Evolutionary conservation across 2,888 invertebrate species (phyloP).

Genomic region (Macrophya alboannulata): DNA sequence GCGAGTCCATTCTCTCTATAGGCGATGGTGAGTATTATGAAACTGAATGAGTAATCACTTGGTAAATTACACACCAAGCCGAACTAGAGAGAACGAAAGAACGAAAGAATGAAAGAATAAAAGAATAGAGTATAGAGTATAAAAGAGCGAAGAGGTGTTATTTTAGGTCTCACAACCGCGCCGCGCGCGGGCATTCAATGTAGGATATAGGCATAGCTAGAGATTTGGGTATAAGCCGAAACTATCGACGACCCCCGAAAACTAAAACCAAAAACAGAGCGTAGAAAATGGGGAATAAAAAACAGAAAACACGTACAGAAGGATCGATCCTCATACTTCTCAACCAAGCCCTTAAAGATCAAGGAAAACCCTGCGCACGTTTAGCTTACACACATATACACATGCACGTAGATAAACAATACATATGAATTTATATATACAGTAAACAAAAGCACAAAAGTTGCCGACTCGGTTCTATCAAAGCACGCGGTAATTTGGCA

Average conservation of each 20-base stretch:
- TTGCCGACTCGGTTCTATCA: constrained; percentile 34
- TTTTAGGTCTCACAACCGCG: constrained; percentile 37
- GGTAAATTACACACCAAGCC: constrained; percentile 51
- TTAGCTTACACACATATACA: neutral
- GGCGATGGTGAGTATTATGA: constrained; percentile 39
- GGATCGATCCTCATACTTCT: neutral
- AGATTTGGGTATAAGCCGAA: neutral
- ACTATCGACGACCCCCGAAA: constrained; percentile 14
- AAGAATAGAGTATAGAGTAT: constrained; percentile 12
- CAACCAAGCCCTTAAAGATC: constrained; percentile 16
- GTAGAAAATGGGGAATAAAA: constrained; percentile 10
- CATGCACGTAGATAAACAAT: neutral
- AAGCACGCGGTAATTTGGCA: constrained; percentile 46
- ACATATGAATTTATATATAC: neutral
- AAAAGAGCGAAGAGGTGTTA: constrained; percentile 51
- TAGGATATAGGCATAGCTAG: neutral
- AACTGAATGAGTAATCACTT: constrained; percentile 55
- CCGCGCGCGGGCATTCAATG: neutral
- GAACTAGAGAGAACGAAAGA: constrained; percentile 32
- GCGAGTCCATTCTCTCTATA: constrained; percentile 15
- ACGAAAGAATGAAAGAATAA: constrained; percentile 41
- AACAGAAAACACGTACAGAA: constrained; percentile 3
- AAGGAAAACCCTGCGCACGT: constrained; percentile 7
- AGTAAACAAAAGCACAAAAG: constrained; percentile 11
- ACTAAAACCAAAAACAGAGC: constrained; percentile 32